A percentile compares a stretch with the other conserved stretches of the same genome.
phyloP scores from a whole-genome alignment of 1,140 invertebrate genomes.

The Caenorhabditis briggsae region DNA sequence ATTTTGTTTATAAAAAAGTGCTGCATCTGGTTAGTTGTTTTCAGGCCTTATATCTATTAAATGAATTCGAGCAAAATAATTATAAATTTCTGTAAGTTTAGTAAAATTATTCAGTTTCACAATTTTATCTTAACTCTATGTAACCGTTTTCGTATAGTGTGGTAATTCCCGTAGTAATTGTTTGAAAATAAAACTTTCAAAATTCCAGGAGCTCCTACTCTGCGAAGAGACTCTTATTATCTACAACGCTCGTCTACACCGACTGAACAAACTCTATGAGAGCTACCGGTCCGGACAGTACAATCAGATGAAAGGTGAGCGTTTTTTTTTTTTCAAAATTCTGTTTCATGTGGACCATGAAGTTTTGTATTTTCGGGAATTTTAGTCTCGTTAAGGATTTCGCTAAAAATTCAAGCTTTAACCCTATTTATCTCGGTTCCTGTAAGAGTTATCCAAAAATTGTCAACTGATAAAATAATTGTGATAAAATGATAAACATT shows the following conservation, averaged over 20 bases:
- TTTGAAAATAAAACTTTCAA: too few species aligned
- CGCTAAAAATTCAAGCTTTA: not conserved
- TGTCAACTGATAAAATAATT: too few species aligned
- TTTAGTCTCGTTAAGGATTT: too few species aligned
- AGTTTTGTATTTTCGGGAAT: not conserved
- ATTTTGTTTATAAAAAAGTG: too few species aligned
- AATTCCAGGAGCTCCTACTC: slow-evolving; percentile 57
- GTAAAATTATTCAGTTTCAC: not conserved
- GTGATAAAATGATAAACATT: too few species aligned
- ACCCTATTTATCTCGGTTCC: too few species aligned
- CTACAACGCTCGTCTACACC: slow-evolving; percentile 52
- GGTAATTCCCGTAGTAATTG: too few species aligned
- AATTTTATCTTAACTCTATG: not conserved
- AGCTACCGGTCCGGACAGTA: slow-evolving; percentile 59
- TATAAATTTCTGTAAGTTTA: too few species aligned
- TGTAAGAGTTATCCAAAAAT: too few species aligned
- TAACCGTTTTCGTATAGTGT: not conserved
- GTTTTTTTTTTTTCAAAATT: not conserved
- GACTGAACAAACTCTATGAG: slow-evolving; percentile 60
- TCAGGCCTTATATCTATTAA: too few species aligned
- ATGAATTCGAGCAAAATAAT: too few species aligned
- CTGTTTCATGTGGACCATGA: not conserved
- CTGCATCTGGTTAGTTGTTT: too few species aligned
- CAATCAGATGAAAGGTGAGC: slow-evolving; percentile 50
- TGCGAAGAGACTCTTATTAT: slow-evolving; percentile 56